A percentile compares a stretch with the other conserved stretches of the same genome.
Conservation (phyloP, 2,113 vertebrate species). For the Notarius lentiginosus region DNA sequence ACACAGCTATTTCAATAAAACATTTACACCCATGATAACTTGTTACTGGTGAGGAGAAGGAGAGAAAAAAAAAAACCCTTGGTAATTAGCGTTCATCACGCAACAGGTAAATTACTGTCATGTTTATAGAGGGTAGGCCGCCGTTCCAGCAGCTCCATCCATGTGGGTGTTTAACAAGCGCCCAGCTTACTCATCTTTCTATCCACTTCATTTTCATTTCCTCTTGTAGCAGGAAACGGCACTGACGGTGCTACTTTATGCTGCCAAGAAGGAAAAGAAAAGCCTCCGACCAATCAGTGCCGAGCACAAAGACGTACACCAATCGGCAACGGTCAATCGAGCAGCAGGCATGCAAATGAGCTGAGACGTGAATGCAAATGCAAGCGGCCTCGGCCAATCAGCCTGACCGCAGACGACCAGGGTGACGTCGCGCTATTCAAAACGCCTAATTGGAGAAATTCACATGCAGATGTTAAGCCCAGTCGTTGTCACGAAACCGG, state of each 20-base stretch:
- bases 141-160: slow-evolving; percentile 29
- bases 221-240: slow-evolving; percentile 39
- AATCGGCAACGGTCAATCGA: slow-evolving; percentile 16
- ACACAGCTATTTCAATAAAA: slow-evolving; percentile 6
- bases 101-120: slow-evolving; percentile 31
- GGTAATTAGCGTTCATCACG: not conserved
- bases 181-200: slow-evolving; percentile 51
- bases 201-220: slow-evolving; percentile 54
- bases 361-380: slow-evolving; percentile 17
- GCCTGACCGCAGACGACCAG: not conserved
- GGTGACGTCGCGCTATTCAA: not conserved
- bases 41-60: not conserved
- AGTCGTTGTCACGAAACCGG: not conserved
- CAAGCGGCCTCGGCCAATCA: slow-evolving; percentile 1
- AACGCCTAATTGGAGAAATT: not conserved
- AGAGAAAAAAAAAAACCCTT: not conserved
- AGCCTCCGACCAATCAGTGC: not conserved
- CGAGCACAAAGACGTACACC: not conserved
- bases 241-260: not conserved
- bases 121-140: slow-evolving; percentile 29
- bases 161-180: slow-evolving; percentile 50
- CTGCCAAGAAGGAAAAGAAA: slow-evolving; percentile 11
- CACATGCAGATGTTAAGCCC: not conserved
- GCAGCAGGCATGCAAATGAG: slow-evolving; percentile 27
- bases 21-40: slow-evolving; percentile 1